Evolutionary conservation across 2,797 vertebrate genomes (phyloP).

Genomic region (Gouania willdenowi): DNA sequence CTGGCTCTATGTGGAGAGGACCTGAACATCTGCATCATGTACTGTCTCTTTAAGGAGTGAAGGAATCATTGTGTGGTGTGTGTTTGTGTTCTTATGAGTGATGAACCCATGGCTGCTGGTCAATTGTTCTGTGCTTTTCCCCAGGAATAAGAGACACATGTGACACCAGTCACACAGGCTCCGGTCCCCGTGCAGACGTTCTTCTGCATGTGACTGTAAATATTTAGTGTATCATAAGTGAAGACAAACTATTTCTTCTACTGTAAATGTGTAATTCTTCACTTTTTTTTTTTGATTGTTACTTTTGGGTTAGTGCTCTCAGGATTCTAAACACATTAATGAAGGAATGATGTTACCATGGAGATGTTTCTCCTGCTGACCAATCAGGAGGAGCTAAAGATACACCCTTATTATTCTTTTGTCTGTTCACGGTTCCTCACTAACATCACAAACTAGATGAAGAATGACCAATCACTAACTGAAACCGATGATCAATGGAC

Average conservation of each 20-base stretch:
- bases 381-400: conserved; percentile 57
- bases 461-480: conserved; percentile 83
- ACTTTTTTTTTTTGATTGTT: conserved; percentile 75
- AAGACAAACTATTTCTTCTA: conserved; percentile 83
- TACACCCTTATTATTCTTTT: conserved; percentile 9
- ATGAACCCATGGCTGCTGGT: conserved; percentile 77
- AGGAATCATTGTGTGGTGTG: conserved; percentile 65
- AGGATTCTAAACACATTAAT: conserved; percentile 91
- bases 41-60: conserved; percentile 57
- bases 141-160: conserved; percentile 79
- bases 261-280: conserved; percentile 95
- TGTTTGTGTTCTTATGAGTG: conserved; percentile 63
- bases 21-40: conserved; percentile 51
- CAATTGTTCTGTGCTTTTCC: conserved; percentile 66
- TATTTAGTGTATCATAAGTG: conserved; percentile 97
- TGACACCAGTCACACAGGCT: conserved; percentile 82
- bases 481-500: conserved; percentile 58
- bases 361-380: conserved; percentile 39
- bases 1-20: conserved; percentile 65
- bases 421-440: conserved; percentile 31
- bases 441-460: conserved; percentile 46
- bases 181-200: conserved; percentile 80
- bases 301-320: conserved; percentile 93
- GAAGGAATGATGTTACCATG: conserved; percentile 65
- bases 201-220: conserved; percentile 93